Conservation (phyloP, 2,113 vertebrate species). For the Ptychochromis oligacanthus region DNA sequence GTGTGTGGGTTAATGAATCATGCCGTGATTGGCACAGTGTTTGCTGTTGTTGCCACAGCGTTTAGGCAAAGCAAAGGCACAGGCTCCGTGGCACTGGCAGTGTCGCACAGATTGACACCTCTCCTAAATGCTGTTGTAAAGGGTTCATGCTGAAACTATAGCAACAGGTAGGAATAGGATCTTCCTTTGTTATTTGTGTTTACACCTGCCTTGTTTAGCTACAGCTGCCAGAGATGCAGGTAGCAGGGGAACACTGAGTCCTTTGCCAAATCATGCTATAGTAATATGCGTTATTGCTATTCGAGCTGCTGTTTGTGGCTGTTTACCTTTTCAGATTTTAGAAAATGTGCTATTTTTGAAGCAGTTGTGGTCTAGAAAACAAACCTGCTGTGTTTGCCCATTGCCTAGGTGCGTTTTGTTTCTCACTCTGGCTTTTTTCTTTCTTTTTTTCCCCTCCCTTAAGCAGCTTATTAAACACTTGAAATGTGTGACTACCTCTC, state of each 20-base stretch:
- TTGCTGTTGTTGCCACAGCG: conserved; percentile 73
- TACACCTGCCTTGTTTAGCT: conserved; percentile 32
- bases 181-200: conserved; percentile 49
- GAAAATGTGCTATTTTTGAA: conserved; percentile 29
- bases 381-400: conserved; percentile 29
- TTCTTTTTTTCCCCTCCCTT: neutral
- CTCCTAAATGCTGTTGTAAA: conserved; percentile 57
- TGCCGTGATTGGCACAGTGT: conserved; percentile 32
- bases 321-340: conserved; percentile 30
- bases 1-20: conserved; percentile 58
- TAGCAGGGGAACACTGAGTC: neutral
- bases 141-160: conserved; percentile 62
- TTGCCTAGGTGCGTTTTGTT: conserved; percentile 19
- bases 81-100: conserved; percentile 23
- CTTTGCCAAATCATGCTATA: conserved; percentile 13
- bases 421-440: neutral
- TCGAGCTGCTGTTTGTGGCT: neutral
- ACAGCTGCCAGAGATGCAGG: conserved; percentile 10
- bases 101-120: conserved; percentile 55
- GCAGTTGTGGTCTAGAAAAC: conserved; percentile 19
- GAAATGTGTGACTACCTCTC: conserved; percentile 37
- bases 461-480: conserved; percentile 56
- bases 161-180: conserved; percentile 73
- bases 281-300: conserved; percentile 28
- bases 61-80: conserved; percentile 42